Percentiles rank a stretch among this genome's conserved stretches.
phyloP scores from a whole-genome alignment of 2,797 vertebrate genomes.

The Coregonus sp. region DNA sequence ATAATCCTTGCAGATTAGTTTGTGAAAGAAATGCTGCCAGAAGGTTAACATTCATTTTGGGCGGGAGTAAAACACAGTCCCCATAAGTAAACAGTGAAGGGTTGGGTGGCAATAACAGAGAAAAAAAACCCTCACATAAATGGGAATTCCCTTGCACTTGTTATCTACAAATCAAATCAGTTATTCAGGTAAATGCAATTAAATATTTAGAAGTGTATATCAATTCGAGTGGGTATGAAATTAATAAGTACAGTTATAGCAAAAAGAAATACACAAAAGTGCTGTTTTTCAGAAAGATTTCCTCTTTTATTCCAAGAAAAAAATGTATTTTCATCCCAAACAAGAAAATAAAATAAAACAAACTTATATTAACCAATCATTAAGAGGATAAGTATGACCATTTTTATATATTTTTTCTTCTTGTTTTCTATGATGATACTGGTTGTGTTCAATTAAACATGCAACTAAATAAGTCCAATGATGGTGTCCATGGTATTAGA shows the following conservation, averaged over 20 bases:
- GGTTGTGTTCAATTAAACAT: constrained; percentile 82
- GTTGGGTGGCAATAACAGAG: too few relatives aligned
- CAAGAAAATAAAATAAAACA: constrained; percentile 83
- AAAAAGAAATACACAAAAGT: constrained; percentile 9
- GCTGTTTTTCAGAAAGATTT: constrained; percentile 77
- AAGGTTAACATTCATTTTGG: neutral
- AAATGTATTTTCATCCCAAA: constrained; percentile 78
- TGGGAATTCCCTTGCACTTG: neutral
- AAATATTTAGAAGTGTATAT: neutral
- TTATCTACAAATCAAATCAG: neutral
- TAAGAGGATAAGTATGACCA: constrained; percentile 82
- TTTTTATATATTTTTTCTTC: constrained; percentile 66
- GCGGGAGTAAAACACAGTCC: neutral
- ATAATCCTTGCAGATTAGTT: too few relatives aligned
- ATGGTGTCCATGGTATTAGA: constrained; percentile 62
- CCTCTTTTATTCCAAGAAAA: constrained; percentile 84
- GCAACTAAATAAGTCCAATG: constrained; percentile 83
- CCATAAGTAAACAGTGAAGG: too few relatives aligned
- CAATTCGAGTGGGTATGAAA: too few relatives aligned
- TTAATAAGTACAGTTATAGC: neutral
- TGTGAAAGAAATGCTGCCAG: too few relatives aligned
- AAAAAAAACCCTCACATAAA: neutral
- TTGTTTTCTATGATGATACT: constrained; percentile 75
- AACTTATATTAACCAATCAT: constrained; percentile 84
- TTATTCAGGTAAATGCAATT: neutral